A percentile compares a stretch with the other conserved stretches of the same genome.
phyloP scores from a whole-genome alignment of 2,113 vertebrate species.

The Stigmatopora argus region DNA sequence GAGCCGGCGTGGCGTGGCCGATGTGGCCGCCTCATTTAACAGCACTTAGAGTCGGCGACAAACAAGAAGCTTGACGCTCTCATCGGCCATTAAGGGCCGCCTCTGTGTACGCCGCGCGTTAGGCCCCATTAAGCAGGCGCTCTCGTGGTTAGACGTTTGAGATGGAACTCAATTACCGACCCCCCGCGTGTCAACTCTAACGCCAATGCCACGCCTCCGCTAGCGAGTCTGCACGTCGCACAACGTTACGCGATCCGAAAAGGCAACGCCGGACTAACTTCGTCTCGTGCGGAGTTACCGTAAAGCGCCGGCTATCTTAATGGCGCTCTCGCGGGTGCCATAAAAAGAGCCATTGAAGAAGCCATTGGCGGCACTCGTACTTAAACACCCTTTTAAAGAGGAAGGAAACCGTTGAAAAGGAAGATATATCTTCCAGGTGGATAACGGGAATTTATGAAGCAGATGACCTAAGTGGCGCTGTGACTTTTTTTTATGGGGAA shows the following conservation, averaged over 20 bases:
- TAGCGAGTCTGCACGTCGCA: neutral
- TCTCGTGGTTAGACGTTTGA: constrained; percentile 89
- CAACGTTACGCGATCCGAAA: neutral
- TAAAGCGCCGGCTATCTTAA: constrained; percentile 58
- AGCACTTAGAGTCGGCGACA: constrained; percentile 56
- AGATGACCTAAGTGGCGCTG: constrained; percentile 41
- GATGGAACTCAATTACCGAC: constrained; percentile 84
- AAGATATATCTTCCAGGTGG: constrained; percentile 41
- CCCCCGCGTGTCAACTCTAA: constrained; percentile 47
- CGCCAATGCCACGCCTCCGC: too few species aligned
- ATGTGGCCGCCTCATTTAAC: constrained; percentile 76
- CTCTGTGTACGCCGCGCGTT: constrained; percentile 60
- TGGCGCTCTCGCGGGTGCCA: constrained; percentile 65
- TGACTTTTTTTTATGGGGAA: constrained; percentile 23
- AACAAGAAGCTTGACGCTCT: constrained; percentile 21
- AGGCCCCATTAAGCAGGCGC: constrained; percentile 85
- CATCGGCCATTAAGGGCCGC: constrained; percentile 77
- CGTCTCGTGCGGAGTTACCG: neutral
- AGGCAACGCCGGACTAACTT: too few species aligned
- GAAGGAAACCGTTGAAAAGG: constrained; percentile 68
- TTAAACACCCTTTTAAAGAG: constrained; percentile 67
- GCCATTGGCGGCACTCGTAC: constrained; percentile 76
- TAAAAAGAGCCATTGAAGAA: constrained; percentile 69
- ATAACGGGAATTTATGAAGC: constrained; percentile 68
- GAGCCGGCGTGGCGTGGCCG: constrained; percentile 36